Conservation (phyloP, 2,113 vertebrate genomes). For the Maccullochella peelii region DNA sequence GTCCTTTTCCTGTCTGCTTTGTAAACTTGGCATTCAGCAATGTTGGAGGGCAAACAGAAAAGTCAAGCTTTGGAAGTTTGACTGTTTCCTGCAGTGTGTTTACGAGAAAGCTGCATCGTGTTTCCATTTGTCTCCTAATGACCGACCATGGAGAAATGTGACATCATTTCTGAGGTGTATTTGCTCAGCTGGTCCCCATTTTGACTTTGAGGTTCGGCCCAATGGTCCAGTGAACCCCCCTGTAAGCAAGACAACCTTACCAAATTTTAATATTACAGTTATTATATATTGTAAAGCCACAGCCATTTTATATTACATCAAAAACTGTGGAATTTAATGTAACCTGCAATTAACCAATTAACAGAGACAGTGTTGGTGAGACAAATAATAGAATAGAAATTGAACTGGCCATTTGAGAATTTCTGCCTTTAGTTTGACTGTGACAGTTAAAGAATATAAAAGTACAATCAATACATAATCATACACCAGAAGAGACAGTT, state of each 20-base stretch:
- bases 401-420: not conserved
- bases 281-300: constrained; percentile 21
- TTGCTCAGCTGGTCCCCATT: constrained; percentile 76
- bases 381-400: not conserved
- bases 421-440: not conserved
- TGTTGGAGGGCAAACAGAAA: constrained; percentile 24
- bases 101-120: constrained; percentile 26
- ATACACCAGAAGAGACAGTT: not conserved
- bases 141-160: constrained; percentile 35
- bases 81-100: constrained; percentile 28
- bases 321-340: not conserved
- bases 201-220: constrained; percentile 32
- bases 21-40: constrained; percentile 18
- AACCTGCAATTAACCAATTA: constrained; percentile 9
- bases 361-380: not conserved
- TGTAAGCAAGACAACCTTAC: not conserved
- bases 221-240: not conserved
- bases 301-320: constrained; percentile 15
- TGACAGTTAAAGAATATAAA: not conserved
- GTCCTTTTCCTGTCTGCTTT: constrained; percentile 38
- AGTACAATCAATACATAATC: not conserved
- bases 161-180: constrained; percentile 66
- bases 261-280: not conserved
- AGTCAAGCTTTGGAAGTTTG: constrained; percentile 10
- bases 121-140: constrained; percentile 49